Evolutionary conservation across 1,140 invertebrate genomes (phyloP).

Genomic region (Lasioglossum albipes): DNA sequence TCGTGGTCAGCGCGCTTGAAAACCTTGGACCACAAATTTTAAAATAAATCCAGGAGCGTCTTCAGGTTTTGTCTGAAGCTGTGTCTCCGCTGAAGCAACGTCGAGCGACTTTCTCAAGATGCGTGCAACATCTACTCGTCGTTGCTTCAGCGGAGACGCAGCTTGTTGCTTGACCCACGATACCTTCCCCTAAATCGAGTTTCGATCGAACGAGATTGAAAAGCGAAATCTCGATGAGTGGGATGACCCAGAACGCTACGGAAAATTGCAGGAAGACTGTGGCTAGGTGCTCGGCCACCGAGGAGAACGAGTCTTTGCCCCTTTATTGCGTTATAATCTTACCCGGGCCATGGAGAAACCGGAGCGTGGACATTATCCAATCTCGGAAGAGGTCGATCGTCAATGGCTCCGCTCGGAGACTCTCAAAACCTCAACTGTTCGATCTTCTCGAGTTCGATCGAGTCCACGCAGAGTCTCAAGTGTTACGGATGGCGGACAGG

Average conservation of each 20-base stretch:
- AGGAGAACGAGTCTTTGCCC: slow-evolving; percentile 18
- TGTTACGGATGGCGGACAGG: no score
- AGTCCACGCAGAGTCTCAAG: neutral
- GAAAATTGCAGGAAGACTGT: slow-evolving; percentile 37
- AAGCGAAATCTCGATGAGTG: slow-evolving; percentile 30
- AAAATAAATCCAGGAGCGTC: no score
- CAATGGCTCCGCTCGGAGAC: neutral
- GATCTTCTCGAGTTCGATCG: neutral
- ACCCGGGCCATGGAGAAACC: slow-evolving; percentile 5
- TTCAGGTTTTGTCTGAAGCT: no score
- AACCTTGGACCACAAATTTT: no score
- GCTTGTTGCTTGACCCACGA: neutral
- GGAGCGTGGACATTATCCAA: slow-evolving; percentile 34
- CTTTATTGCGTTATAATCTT: slow-evolving; percentile 48
- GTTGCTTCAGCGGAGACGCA: no score
- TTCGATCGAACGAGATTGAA: slow-evolving; percentile 46
- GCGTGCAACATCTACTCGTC: no score
- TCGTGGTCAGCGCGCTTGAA: no score
- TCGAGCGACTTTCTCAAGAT: no score
- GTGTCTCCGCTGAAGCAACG: no score
- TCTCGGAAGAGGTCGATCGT: slow-evolving; percentile 12
- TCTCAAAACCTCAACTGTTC: neutral
- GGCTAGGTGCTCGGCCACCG: slow-evolving; percentile 5
- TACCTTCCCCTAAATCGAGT: slow-evolving; percentile 41
- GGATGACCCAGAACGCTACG: slow-evolving; percentile 20